These are phyloP conservation scores for Astreopora myriophthalma DNA, from an alignment of 64 coral and sea anemone species.

Conservation along the genomic window DNA sequence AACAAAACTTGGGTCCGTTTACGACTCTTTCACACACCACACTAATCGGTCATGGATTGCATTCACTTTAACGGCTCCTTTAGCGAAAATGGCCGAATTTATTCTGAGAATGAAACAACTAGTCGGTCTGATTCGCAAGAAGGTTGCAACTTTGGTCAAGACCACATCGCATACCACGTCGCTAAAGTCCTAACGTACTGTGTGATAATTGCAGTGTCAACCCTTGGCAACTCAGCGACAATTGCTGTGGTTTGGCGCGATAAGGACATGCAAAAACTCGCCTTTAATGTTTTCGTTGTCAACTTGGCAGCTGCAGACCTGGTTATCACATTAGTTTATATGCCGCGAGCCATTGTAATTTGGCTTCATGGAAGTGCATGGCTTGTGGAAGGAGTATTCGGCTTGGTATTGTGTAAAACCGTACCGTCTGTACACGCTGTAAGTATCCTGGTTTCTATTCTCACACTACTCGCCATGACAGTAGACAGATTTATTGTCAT, in stretches of 20 bases:
- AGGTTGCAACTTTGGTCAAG: neutral
- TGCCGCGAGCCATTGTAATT: slow-evolving; percentile 41
- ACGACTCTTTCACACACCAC: no score
- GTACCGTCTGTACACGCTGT: slow-evolving; percentile 44
- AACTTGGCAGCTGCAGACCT: slow-evolving; percentile 40
- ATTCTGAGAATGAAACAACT: neutral
- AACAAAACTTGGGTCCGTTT: no score
- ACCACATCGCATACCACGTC: neutral
- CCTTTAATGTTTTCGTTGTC: slow-evolving; percentile 48
- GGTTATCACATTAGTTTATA: slow-evolving; percentile 39
- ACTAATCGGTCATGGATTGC: neutral
- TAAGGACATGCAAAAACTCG: slow-evolving; percentile 12
- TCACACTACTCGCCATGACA: slow-evolving; percentile 15
- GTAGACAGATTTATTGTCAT: slow-evolving; percentile 29
- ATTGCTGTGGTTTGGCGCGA: slow-evolving; percentile 14
- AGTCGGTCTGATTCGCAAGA: neutral
- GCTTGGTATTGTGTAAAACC: slow-evolving; percentile 36
- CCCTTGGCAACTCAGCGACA: slow-evolving; percentile 28
- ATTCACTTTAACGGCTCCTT: neutral
- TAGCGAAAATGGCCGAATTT: neutral
- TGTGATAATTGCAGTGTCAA: slow-evolving; percentile 39
- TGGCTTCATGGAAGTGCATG: slow-evolving; percentile 19
- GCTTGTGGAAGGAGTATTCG: slow-evolving; percentile 11
- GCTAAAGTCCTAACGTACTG: slow-evolving; percentile 13
- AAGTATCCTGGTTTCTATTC: slow-evolving; percentile 28